Conservation (phyloP, 2,113 vertebrate genomes). For the Camelus bactrianus region DNA sequence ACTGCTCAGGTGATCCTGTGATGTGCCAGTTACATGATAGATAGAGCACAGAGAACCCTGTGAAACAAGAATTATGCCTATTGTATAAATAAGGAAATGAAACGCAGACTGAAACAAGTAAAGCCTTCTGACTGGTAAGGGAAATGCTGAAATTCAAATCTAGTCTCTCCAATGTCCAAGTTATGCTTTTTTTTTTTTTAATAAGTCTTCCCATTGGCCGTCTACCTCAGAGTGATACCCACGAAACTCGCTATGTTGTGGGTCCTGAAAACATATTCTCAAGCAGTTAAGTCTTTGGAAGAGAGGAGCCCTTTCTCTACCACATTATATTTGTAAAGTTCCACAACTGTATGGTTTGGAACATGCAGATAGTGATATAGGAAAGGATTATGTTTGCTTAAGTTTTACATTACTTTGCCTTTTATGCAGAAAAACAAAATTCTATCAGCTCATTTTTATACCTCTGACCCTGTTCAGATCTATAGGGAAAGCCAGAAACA, state of each 20-base stretch:
- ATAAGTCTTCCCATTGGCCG: neutral
- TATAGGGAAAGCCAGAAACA: slow-evolving; percentile 80
- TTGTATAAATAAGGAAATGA: slow-evolving; percentile 27
- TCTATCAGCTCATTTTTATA: slow-evolving; percentile 77
- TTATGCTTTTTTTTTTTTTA: neutral
- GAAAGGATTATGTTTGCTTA: slow-evolving; percentile 77
- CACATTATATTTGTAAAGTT: neutral
- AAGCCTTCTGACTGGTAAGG: neutral
- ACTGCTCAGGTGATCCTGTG: neutral
- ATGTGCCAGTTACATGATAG: neutral
- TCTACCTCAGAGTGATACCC: neutral
- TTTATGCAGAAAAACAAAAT: slow-evolving; percentile 81
- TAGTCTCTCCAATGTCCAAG: neutral
- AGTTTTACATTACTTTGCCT: slow-evolving; percentile 77
- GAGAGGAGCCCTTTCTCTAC: neutral
- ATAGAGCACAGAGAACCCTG: neutral
- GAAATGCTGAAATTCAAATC: slow-evolving; percentile 6
- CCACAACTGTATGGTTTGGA: neutral
- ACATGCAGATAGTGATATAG: neutral
- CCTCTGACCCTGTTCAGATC: slow-evolving; percentile 82
- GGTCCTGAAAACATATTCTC: neutral
- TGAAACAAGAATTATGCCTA: neutral
- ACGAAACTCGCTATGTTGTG: neutral
- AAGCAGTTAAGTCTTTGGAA: neutral
- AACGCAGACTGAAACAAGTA: slow-evolving; percentile 8